Evolutionary conservation across 2,888 invertebrate genomes (phyloP).

Genomic region (Callyntrura sp.): DNA sequence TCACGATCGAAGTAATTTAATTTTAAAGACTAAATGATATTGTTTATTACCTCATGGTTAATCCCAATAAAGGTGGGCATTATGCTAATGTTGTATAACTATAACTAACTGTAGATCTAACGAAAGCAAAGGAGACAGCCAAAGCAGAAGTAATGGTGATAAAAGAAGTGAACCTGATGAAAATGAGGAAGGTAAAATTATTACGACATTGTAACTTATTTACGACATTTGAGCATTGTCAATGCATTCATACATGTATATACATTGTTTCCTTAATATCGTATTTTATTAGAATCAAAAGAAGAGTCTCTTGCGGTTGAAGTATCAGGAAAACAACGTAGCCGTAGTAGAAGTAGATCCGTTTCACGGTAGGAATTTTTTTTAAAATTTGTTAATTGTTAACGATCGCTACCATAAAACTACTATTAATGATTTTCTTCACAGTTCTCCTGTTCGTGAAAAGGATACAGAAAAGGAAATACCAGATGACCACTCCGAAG

Average conservation of each 20-base stretch:
- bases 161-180: slow-evolving; percentile 53
- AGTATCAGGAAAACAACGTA: slow-evolving; percentile 2
- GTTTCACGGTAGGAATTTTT: not conserved
- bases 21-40: no score
- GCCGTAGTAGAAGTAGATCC: slow-evolving; percentile 1
- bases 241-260: not conserved
- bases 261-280: not conserved
- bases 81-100: no score
- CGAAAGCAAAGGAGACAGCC: slow-evolving; percentile 39
- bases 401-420: no score
- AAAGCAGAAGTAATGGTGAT: slow-evolving; percentile 37
- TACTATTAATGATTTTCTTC: not conserved
- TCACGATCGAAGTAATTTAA: no score
- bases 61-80: no score
- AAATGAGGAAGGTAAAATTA: slow-evolving; percentile 58
- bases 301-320: not conserved
- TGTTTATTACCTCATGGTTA: no score
- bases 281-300: not conserved
- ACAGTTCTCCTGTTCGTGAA: slow-evolving; percentile 62
- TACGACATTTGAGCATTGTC: not conserved
- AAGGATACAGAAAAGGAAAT: slow-evolving; percentile 43
- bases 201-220: no score
- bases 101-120: no score
- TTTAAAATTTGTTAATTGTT: no score
- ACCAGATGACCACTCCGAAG: not conserved